Conservation (phyloP, 2,888 invertebrate genomes). For the Coelinius sp. region DNA sequence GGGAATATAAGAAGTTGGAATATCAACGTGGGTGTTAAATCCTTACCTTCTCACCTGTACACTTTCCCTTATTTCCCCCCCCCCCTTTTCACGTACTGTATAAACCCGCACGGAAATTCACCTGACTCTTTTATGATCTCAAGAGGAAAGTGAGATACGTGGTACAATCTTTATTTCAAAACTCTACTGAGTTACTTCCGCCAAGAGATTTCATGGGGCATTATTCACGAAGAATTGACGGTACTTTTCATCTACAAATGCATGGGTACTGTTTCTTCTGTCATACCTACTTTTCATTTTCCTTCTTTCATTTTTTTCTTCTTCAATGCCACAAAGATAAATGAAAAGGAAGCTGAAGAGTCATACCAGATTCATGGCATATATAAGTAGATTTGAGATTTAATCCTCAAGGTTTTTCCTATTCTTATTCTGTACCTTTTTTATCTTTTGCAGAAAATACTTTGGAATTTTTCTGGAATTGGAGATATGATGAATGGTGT, state of each 20-base stretch:
- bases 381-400: slow-evolving; percentile 1
- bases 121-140: slow-evolving; percentile 19
- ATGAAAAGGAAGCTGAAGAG: neutral
- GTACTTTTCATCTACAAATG: slow-evolving; percentile 22
- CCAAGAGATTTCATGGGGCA: slow-evolving; percentile 6
- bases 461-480: neutral
- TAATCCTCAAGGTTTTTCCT: neutral
- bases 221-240: slow-evolving; percentile 20
- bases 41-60: slow-evolving; percentile 1
- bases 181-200: slow-evolving; percentile 8
- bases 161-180: slow-evolving; percentile 24
- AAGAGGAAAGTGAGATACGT: slow-evolving; percentile 8
- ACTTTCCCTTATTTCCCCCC: neutral
- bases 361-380: slow-evolving; percentile 1
- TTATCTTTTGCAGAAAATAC: no score
- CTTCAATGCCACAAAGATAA: neutral
- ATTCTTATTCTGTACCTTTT: neutral
- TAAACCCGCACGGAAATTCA: slow-evolving; percentile 8
- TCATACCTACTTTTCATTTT: neutral
- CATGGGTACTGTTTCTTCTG: neutral
- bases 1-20: neutral
- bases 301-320: neutral
- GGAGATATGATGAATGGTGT: neutral
- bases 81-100: neutral
- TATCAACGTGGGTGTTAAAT: slow-evolving; percentile 20